These are phyloP conservation scores for Triops longicaudatus DNA, from an alignment of 1,140 invertebrate genomes.

Conservation along the genomic window DNA sequence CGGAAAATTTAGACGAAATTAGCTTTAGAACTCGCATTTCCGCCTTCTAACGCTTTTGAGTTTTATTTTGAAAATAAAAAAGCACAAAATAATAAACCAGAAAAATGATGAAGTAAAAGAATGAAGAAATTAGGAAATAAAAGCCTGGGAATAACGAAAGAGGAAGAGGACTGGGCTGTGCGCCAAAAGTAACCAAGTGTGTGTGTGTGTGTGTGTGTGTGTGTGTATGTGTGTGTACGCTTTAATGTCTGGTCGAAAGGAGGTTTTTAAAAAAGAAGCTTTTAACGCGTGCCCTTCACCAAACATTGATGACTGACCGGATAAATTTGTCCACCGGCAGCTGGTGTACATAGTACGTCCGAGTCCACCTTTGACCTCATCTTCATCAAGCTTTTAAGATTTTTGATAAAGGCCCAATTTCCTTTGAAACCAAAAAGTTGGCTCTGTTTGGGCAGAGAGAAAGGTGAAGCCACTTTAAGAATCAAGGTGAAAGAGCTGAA, in stretches of 20 bases:
- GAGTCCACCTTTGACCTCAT: constrained; percentile 7
- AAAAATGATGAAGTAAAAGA: neutral
- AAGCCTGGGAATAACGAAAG: neutral
- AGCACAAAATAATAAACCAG: too few relatives aligned
- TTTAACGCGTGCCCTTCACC: neutral
- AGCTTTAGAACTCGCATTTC: too few relatives aligned
- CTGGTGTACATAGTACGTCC: neutral
- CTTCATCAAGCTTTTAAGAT: constrained; percentile 13
- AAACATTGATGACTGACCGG: constrained; percentile 2
- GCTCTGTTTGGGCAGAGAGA: neutral
- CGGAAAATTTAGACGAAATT: neutral
- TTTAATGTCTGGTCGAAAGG: neutral
- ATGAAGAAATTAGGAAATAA: neutral
- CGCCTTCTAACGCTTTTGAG: too few relatives aligned
- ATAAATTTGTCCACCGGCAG: neutral
- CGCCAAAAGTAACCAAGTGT: neutral
- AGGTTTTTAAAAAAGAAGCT: neutral
- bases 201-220: too few relatives aligned
- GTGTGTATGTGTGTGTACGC: neutral
- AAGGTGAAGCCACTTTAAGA: neutral
- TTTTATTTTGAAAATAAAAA: too few relatives aligned
- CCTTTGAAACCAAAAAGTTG: neutral
- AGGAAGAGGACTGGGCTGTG: neutral
- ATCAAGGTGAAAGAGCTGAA: neutral
- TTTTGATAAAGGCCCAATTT: neutral